Percentiles rank a stretch among this genome's conserved stretches.
phyloP scores from a whole-genome alignment of 2,113 vertebrate genomes.

The Myotis davidii region DNA sequence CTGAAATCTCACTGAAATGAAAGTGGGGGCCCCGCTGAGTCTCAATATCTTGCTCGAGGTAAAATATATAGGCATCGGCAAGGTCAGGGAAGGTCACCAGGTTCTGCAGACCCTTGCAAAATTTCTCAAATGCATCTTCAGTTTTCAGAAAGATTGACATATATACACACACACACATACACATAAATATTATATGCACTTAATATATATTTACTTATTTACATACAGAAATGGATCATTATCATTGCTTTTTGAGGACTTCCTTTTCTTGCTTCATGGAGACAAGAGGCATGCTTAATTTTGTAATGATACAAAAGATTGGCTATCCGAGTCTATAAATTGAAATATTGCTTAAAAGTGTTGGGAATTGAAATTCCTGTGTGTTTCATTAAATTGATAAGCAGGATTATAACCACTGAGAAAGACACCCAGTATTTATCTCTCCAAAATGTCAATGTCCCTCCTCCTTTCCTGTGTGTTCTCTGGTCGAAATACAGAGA shows the following conservation, averaged over 20 bases:
- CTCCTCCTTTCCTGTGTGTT: rapidly evolving
- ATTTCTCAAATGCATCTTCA: not conserved
- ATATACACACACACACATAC: not conserved
- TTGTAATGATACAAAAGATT: not conserved
- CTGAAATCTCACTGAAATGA: not conserved
- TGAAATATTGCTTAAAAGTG: not conserved
- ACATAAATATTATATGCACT: too few species aligned
- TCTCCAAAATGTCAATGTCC: not conserved
- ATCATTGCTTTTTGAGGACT: not conserved
- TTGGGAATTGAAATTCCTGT: not conserved
- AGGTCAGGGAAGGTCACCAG: not conserved
- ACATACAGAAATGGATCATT: not conserved
- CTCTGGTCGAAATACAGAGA: not conserved
- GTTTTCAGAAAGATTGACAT: not conserved
- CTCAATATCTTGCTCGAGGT: not conserved
- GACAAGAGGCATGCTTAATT: not conserved
- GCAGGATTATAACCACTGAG: not conserved
- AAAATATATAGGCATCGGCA: not conserved
- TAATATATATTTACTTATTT: not conserved
- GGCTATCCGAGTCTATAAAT: rapidly evolving
- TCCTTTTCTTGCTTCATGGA: not conserved
- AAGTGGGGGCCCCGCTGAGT: not conserved
- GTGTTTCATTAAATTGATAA: not conserved
- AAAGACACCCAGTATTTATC: not conserved
- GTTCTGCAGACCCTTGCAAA: not conserved